Base-by-base conservation (phyloP, 2,113 vertebrate species). In the Asarcornis scutulata region DNA sequence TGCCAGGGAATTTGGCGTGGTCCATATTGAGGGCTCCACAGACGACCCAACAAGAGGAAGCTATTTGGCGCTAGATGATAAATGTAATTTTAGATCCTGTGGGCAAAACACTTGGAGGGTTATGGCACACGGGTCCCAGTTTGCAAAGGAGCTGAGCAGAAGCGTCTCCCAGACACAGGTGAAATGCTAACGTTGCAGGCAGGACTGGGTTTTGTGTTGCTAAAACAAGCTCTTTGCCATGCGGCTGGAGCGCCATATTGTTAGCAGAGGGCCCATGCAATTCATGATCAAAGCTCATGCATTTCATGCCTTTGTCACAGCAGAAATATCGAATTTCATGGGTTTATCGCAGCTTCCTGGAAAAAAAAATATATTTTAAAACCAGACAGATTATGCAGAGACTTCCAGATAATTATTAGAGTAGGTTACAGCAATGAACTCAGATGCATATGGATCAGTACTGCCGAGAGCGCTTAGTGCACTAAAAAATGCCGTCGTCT, bases 271-370 rank as follows among this genome's bases (percentile, higher is more conserved):
- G 76, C 50, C 88, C 75, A 14, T 95, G 86, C 91, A 68, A 93
- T 90, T 96, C 86, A 26, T 86, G 92, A 95, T 96, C 96, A 97
- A 95, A 97, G 93, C 88, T 83, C 63, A 91, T 92, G 89, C 80
- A 83, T 97, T 96, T 96, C 95, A 96, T 96, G 96, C 85, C 80
- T 95, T 94, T 95, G 92, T 95, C 93, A 91, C 83, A 95, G 95
- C 85, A 94, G 85, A 97, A 95, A 95, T 94, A 95, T 91, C 8
- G 11, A 83, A 96, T 97, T 95, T 96, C 95, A 95, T 91, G 95
- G 92, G 34, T 78, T 94, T 94, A 94, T 88, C 10, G 0, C 75
- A 72, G 84, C 88, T 95, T 95, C 83, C 80, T 83, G 71, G 89
- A 15, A 38, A 68, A 89, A 72, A 87, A 55, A 80, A 79, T 40